Percentiles rank a stretch among this genome's conserved stretches.
These are phyloP conservation scores for Pemphigus obesinymphae DNA, from an alignment of 1,140 invertebrate species.

Conservation along the genomic window DNA sequence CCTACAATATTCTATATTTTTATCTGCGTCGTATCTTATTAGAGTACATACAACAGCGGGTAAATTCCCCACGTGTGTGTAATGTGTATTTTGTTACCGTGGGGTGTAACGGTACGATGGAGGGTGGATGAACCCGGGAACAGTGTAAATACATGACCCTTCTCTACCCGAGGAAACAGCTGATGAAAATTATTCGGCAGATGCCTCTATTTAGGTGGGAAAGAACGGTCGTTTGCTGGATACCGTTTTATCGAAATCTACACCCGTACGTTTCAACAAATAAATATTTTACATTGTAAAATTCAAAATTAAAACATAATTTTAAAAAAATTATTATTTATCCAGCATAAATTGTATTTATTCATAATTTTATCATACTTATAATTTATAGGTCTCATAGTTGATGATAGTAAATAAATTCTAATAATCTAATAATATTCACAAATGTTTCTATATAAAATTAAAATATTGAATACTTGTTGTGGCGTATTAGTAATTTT, in stretches of 20 bases:
- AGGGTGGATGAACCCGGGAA: conserved; percentile 34
- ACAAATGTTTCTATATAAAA: too few species aligned
- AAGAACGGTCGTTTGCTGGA: background rate
- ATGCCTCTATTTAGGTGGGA: conserved; percentile 10
- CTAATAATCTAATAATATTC: too few species aligned
- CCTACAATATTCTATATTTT: background rate
- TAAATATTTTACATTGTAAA: background rate
- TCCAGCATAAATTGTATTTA: background rate
- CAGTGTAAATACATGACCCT: conserved; percentile 6
- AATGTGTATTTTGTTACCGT: conserved; percentile 7
- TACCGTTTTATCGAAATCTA: background rate
- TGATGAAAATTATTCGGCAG: conserved; percentile 32
- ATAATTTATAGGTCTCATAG: background rate
- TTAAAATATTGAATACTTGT: too few species aligned
- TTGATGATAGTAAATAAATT: too few species aligned
- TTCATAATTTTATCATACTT: background rate
- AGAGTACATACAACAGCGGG: background rate
- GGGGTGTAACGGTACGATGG: conserved; percentile 30
- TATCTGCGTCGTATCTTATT: background rate
- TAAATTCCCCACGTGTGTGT: background rate
- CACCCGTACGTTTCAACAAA: background rate
- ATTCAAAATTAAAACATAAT: background rate
- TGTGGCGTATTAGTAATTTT: too few species aligned
- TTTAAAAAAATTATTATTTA: background rate
- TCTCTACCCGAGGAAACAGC: conserved; percentile 5